A percentile compares a stretch with the other conserved stretches of the same genome.
Evolutionary conservation across 2,797 vertebrate genomes (phyloP).

Genomic region (Myotis daubentonii): DNA sequence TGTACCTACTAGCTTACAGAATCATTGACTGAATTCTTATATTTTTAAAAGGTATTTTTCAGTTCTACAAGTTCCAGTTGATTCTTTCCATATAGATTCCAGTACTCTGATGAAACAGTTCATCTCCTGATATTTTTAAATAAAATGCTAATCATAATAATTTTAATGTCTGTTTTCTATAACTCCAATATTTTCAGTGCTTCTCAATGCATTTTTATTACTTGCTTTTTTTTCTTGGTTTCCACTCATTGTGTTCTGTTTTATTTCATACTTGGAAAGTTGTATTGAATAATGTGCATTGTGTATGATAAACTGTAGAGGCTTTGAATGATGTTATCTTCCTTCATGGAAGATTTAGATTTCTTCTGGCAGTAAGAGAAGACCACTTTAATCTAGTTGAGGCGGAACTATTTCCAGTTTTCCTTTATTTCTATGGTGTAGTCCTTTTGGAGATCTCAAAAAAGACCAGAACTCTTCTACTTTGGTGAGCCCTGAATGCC

Average conservation of each 20-base stretch:
- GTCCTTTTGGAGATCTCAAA: neutral
- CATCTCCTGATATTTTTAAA: neutral
- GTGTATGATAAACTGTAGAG: neutral
- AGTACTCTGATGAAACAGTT: neutral
- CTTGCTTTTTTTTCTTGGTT: neutral
- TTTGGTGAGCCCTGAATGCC: neutral
- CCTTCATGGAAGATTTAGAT: conserved; percentile 6
- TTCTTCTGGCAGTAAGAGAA: neutral
- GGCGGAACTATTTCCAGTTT: neutral
- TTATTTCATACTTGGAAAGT: neutral
- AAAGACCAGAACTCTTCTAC: neutral
- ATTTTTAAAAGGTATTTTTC: neutral
- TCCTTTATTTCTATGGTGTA: neutral
- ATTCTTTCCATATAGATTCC: neutral
- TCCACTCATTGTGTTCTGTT: neutral
- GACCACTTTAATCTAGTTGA: neutral
- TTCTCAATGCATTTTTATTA: neutral
- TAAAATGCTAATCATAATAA: neutral
- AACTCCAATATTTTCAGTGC: neutral
- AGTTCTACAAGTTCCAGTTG: neutral
- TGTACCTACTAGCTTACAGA: neutral
- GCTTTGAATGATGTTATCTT: neutral
- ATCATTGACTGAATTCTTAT: neutral
- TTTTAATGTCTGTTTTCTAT: neutral
- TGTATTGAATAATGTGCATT: neutral